These are phyloP conservation scores for Tragopan temminckii DNA, from an alignment of 2,797 vertebrate species.

Conservation along the genomic window DNA sequence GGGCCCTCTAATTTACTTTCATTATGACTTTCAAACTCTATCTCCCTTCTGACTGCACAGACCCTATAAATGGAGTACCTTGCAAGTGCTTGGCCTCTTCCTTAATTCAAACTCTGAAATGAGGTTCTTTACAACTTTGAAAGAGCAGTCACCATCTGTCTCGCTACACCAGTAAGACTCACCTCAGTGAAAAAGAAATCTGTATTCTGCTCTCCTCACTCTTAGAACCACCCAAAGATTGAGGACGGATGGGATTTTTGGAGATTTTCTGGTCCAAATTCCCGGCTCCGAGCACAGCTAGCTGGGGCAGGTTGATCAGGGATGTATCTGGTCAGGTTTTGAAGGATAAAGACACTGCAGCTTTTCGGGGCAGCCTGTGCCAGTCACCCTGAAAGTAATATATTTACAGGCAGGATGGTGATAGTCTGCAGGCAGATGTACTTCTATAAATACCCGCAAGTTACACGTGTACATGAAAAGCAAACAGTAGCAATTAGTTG, in stretches of 20 bases:
- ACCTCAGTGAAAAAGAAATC: constrained; percentile 43
- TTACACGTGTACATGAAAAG: background rate
- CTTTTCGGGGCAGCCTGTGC: background rate
- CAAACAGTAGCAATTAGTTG: background rate
- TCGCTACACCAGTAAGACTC: constrained; percentile 32
- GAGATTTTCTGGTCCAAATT: background rate
- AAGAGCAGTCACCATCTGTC: constrained; percentile 52
- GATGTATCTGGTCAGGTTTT: background rate
- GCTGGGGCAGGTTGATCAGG: background rate
- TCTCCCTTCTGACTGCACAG: background rate
- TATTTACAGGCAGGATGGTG: background rate
- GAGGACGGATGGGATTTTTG: background rate
- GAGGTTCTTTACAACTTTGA: constrained; percentile 55
- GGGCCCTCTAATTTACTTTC: background rate
- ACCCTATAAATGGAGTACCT: constrained; percentile 37
- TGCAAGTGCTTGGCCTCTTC: constrained; percentile 35
- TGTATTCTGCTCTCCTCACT: background rate
- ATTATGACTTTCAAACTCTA: background rate
- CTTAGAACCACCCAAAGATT: background rate
- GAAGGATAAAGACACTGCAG: background rate
- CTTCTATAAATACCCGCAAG: constrained; percentile 25
- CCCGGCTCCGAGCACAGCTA: background rate
- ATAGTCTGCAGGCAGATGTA: background rate
- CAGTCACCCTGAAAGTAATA: background rate
- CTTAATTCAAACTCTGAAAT: constrained; percentile 59